A percentile compares a stretch with the other conserved stretches of the same genome.
phyloP scores from a whole-genome alignment of 2,888 invertebrate species.

The Mythimna lalbum region DNA sequence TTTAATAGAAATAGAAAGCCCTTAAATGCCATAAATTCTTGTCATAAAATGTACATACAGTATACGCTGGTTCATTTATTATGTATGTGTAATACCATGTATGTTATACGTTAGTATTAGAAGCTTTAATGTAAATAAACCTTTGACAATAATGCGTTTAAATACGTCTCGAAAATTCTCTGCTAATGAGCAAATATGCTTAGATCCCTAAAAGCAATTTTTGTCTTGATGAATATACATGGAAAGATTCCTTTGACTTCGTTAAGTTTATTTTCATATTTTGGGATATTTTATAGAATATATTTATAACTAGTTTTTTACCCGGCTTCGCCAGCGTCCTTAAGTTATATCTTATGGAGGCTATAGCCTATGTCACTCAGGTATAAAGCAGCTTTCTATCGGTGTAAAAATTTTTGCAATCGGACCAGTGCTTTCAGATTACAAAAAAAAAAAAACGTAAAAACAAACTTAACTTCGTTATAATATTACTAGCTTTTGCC shows the following conservation, averaged over 20 bases:
- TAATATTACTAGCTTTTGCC: too few relatives aligned
- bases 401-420: too few relatives aligned
- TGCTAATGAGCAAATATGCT: slow-evolving; percentile 36
- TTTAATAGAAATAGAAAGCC: background rate
- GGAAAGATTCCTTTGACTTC: slow-evolving; percentile 9
- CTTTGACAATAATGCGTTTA: slow-evolving; percentile 43
- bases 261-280: background rate
- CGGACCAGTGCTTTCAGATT: too few relatives aligned
- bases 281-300: too few relatives aligned
- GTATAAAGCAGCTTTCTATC: too few relatives aligned
- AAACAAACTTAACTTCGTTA: too few relatives aligned
- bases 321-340: too few relatives aligned
- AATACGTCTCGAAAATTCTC: slow-evolving; percentile 33
- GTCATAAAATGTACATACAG: background rate
- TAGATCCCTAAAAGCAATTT: slow-evolving; percentile 27
- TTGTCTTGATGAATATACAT: slow-evolving; percentile 24
- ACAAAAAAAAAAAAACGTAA: too few relatives aligned
- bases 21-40: background rate
- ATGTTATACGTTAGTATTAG: slow-evolving; percentile 1
- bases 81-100: too few relatives aligned
- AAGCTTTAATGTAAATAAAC: slow-evolving; percentile 27
- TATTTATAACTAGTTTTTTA: too few relatives aligned
- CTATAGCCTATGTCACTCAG: too few relatives aligned
- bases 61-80: background rate
- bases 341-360: too few relatives aligned